These are phyloP conservation scores for Notothenia coriiceps DNA, from an alignment of 2,113 vertebrate species.

Conservation along the genomic window DNA sequence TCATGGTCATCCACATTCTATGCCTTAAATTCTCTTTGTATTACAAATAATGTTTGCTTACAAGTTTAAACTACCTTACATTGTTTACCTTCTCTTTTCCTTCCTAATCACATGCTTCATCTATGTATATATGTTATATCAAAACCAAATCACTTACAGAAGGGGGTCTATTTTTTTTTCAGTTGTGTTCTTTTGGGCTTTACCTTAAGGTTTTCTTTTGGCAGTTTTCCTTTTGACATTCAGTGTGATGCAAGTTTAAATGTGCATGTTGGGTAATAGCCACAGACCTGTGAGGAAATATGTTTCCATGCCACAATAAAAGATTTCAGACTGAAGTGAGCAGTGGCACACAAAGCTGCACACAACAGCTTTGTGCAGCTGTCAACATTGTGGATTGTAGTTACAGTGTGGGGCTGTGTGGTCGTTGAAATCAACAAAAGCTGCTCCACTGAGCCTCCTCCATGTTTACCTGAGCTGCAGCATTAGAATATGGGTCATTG, in stretches of 20 bases:
- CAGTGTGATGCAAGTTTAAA: background rate
- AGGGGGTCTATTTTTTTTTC: background rate
- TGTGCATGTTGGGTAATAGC: conserved; percentile 16
- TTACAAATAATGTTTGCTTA: too few relatives aligned
- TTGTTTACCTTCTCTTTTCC: too few relatives aligned
- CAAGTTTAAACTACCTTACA: too few relatives aligned
- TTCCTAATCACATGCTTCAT: too few relatives aligned
- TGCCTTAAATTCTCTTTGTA: too few relatives aligned
- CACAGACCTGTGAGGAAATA: conserved; percentile 1
- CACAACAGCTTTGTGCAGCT: conserved; percentile 21
- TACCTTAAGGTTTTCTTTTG: background rate
- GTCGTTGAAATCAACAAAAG: conserved; percentile 43
- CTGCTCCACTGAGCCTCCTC: conserved; percentile 17
- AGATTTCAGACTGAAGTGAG: conserved; percentile 7
- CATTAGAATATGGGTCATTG: too few relatives aligned
- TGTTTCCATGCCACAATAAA: background rate
- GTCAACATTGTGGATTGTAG: conserved; percentile 34
- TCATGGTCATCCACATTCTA: too few relatives aligned
- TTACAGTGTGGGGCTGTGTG: conserved; percentile 11
- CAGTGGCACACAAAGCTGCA: conserved; percentile 17
- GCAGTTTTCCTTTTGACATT: background rate
- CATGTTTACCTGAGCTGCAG: background rate
- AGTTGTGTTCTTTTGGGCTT: too few relatives aligned
- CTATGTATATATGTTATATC: background rate
- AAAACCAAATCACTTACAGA: background rate